Conservation (phyloP, 2,113 vertebrate species). For the Bos taurus region ARS-UCD2.0 NC_037356.1:41102001-41102500, state of each 20-base stretch:
- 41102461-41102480: not conserved
- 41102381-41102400: not conserved
- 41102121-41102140: not conserved
- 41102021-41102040: not conserved
- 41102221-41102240: slow-evolving; percentile 87
- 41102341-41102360: not conserved
- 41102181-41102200: not conserved
- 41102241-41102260: slow-evolving; percentile 90
- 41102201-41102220: slow-evolving; percentile 87
- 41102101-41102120: slow-evolving; percentile 80
- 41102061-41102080: slow-evolving; percentile 86
- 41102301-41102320: not conserved
- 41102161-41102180: not conserved
- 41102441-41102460: not conserved
- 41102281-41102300: not conserved
- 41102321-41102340: not conserved
- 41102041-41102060: slow-evolving; percentile 91
- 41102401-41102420: not conserved
- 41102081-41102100: slow-evolving; percentile 87
- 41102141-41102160: not conserved
- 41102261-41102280: slow-evolving; percentile 92
- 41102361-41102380: not conserved
- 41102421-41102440: not conserved
- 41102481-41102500: not conserved
- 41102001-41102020: not conserved